A percentile compares a stretch with the other conserved stretches of the same genome.
Conservation (phyloP, 1,140 invertebrate species). For the Drosophila kepulauana region DNA sequence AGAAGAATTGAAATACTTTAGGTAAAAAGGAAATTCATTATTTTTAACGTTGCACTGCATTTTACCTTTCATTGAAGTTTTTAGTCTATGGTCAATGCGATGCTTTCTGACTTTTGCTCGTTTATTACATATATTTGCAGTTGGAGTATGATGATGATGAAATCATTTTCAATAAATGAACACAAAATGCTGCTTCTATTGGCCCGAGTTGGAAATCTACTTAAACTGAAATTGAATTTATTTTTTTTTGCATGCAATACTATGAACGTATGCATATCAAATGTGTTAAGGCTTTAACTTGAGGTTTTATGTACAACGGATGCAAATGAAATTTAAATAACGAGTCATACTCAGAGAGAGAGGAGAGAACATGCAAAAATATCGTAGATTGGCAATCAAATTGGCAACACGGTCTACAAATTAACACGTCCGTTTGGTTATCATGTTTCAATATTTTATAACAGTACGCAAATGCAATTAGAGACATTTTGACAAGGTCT, state of each 20-base stretch:
- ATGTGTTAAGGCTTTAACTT: slow-evolving; percentile 4
- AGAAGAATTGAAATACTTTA: no score
- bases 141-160: not conserved
- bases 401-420: slow-evolving; percentile 43
- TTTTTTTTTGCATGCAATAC: slow-evolving; percentile 10
- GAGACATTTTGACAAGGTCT: slow-evolving; percentile 34
- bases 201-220: not conserved
- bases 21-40: no score
- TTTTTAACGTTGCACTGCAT: not conserved
- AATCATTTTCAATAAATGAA: not conserved
- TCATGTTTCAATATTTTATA: slow-evolving; percentile 34
- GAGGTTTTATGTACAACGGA: not conserved
- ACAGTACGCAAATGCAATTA: slow-evolving; percentile 55
- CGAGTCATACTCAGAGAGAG: slow-evolving; percentile 6
- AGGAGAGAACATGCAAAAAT: slow-evolving; percentile 63
- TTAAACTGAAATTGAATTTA: not conserved
- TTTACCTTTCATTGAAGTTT: slow-evolving; percentile 6
- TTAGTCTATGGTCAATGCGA: not conserved
- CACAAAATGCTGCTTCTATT: not conserved
- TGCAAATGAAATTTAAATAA: slow-evolving; percentile 40
- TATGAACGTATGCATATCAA: not conserved
- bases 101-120: slow-evolving; percentile 9
- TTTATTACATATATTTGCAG: slow-evolving; percentile 2
- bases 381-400: slow-evolving; percentile 59
- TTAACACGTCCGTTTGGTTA: slow-evolving; percentile 56